phyloP scores from a whole-genome alignment of 2,888 invertebrate genomes.

The Venusia cambrica region DNA sequence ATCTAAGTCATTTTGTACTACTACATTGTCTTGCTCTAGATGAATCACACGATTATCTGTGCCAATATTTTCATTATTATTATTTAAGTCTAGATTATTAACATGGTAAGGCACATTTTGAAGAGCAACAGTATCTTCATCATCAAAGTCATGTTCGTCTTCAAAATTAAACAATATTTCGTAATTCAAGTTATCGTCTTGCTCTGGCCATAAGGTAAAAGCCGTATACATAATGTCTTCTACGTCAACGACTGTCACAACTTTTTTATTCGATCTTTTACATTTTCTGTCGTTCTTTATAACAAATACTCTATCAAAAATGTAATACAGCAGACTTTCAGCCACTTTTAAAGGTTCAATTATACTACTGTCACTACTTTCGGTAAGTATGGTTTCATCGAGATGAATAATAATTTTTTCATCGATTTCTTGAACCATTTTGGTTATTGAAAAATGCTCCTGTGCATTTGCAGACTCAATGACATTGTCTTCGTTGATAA shows the following conservation, averaged over 20 bases:
- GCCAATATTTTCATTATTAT: neutral
- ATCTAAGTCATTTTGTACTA: too few species aligned
- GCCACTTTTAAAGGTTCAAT: slow-evolving; percentile 45
- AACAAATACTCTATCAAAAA: slow-evolving; percentile 55
- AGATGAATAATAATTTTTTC: slow-evolving; percentile 35
- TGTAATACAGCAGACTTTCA: slow-evolving; percentile 60
- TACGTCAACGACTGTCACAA: slow-evolving; percentile 60
- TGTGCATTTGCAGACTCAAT: slow-evolving; percentile 15
- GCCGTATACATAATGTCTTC: slow-evolving; percentile 68
- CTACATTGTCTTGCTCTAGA: too few species aligned
- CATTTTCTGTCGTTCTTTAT: slow-evolving; percentile 41
- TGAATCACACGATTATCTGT: too few species aligned
- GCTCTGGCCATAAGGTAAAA: slow-evolving; percentile 38
- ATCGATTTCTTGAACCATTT: slow-evolving; percentile 57
- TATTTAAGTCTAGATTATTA: neutral
- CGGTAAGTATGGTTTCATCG: slow-evolving; percentile 51
- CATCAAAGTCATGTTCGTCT: slow-evolving; percentile 1
- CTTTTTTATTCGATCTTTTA: slow-evolving; percentile 40
- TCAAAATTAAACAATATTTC: slow-evolving; percentile 2
- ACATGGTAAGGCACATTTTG: slow-evolving; percentile 1
- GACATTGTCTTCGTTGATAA: neutral
- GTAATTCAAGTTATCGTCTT: slow-evolving; percentile 10
- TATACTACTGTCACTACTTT: slow-evolving; percentile 46
- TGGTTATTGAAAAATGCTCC: slow-evolving; percentile 56
- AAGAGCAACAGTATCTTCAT: slow-evolving; percentile 2